phyloP scores from a whole-genome alignment of 2,113 vertebrate genomes.

The Hoplias malabaricus region DNA sequence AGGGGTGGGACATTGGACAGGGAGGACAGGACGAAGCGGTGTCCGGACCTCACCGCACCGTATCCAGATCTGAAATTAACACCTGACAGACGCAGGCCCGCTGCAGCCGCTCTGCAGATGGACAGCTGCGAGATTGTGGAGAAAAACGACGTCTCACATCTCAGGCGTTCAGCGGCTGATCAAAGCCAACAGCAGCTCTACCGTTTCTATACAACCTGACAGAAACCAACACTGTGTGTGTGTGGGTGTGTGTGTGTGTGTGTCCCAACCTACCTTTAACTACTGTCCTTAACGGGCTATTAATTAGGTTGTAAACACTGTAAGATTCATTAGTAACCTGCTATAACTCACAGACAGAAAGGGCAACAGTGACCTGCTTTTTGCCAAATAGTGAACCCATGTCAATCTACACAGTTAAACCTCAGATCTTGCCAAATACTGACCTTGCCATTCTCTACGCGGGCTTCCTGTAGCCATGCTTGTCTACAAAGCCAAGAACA shows the following conservation, averaged over 20 bases:
- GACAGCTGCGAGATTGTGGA: background rate
- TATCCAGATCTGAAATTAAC: constrained; percentile 22
- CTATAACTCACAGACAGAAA: no score
- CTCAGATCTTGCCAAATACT: no score
- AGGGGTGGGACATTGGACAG: background rate
- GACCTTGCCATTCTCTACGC: no score
- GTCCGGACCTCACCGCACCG: background rate
- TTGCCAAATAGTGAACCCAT: no score
- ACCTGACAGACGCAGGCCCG: constrained; percentile 12
- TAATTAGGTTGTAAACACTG: no score
- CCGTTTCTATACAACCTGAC: constrained; percentile 16
- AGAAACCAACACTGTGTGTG: background rate
- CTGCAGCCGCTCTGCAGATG: background rate
- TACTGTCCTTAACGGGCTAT: background rate
- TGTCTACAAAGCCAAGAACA: no score
- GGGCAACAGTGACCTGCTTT: no score
- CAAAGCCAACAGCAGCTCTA: background rate
- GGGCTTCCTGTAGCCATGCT: no score
- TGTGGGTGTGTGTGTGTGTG: background rate
- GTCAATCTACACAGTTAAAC: no score
- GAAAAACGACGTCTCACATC: constrained; percentile 8
- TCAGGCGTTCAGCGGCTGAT: background rate
- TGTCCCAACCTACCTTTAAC: background rate
- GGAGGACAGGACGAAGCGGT: constrained; percentile 4
- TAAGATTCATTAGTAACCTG: no score